phyloP scores from a whole-genome alignment of 2,797 vertebrate genomes.

The Cossypha heuglini region DNA sequence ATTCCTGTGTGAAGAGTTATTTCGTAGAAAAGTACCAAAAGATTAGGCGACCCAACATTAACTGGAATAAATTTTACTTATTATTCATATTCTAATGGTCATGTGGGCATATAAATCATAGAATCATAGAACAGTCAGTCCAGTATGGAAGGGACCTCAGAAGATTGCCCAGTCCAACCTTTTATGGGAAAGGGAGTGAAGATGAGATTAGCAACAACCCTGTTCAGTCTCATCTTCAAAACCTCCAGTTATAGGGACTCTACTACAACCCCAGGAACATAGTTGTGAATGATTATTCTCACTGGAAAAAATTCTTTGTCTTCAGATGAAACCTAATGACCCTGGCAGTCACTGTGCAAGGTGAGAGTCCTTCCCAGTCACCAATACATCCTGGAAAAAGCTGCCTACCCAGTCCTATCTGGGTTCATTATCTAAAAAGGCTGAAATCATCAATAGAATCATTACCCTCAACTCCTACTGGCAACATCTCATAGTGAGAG shows the following conservation, averaged over 20 bases:
- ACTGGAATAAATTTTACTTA: not conserved
- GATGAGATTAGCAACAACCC: accelerated
- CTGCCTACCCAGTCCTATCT: not conserved
- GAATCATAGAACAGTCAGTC: not conserved
- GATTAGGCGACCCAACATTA: not conserved
- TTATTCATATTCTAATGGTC: not conserved
- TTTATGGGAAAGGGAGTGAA: not conserved
- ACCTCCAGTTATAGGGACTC: not conserved
- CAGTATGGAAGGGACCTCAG: not conserved
- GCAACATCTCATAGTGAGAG: not conserved
- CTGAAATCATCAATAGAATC: not conserved
- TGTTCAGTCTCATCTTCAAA: not conserved
- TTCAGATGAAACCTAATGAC: not conserved
- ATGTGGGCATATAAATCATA: not conserved
- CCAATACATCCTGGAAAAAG: not conserved
- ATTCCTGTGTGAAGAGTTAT: not conserved
- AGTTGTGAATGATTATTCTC: not conserved
- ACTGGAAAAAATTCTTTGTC: not conserved
- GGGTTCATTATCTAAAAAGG: not conserved
- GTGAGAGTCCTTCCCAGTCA: not conserved
- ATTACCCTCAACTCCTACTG: not conserved
- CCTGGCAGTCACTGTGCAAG: accelerated
- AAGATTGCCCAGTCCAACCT: not conserved
- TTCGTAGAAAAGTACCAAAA: not conserved
- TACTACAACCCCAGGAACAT: not conserved